These are phyloP conservation scores for Onthophagus sagittarius DNA, from an alignment of 2,888 invertebrate genomes.

Conservation along the genomic window DNA sequence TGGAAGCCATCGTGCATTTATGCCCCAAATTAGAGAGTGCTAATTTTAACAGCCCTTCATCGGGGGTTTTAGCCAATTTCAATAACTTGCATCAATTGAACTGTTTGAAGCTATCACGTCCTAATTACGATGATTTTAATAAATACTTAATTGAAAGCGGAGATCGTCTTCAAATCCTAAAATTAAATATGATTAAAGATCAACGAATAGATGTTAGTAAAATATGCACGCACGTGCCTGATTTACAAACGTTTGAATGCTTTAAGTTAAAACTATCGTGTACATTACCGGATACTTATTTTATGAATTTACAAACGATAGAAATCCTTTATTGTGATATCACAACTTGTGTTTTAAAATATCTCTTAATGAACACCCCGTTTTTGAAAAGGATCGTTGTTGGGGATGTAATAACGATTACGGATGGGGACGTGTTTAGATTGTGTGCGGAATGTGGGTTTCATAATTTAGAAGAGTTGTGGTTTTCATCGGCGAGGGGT, in stretches of 20 bases:
- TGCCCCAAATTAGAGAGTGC: constrained; percentile 63
- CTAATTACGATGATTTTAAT: constrained; percentile 58
- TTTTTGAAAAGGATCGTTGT: constrained; percentile 60
- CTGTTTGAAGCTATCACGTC: constrained; percentile 61
- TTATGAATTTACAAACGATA: constrained; percentile 58
- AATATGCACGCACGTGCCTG: constrained; percentile 44
- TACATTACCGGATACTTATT: constrained; percentile 57
- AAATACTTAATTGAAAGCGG: constrained; percentile 53
- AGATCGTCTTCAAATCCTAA: constrained; percentile 36
- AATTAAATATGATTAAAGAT: constrained; percentile 39
- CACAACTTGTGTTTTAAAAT: constrained; percentile 55
- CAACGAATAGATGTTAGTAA: constrained; percentile 38
- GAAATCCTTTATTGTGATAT: constrained; percentile 66
- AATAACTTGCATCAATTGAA: constrained; percentile 52
- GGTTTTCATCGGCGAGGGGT: constrained; percentile 66
- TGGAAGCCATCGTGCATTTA: constrained; percentile 57
- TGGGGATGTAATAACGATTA: constrained; percentile 62
- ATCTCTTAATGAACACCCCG: constrained; percentile 58
- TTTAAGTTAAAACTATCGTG: constrained; percentile 61
- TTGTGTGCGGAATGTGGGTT: constrained; percentile 64
- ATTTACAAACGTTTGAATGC: constrained; percentile 60
- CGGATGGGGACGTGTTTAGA: constrained; percentile 65
- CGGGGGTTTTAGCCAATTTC: constrained; percentile 53
- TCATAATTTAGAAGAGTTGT: constrained; percentile 60
- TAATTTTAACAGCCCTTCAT: constrained; percentile 61